A percentile compares a stretch with the other conserved stretches of the same genome.
phyloP scores from a whole-genome alignment of 2,888 invertebrate genomes.

The Mimas tiliae region DNA sequence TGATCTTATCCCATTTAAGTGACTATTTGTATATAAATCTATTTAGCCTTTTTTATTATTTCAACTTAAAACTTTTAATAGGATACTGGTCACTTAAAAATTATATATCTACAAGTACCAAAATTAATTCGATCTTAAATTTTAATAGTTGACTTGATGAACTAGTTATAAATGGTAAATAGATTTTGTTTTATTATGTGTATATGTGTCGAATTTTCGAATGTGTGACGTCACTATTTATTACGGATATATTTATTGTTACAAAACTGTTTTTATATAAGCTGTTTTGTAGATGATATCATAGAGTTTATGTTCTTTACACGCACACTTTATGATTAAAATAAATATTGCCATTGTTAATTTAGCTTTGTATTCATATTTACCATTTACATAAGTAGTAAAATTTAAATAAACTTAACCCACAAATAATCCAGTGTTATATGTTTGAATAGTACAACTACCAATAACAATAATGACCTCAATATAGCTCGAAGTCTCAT shows the following conservation, averaged over 20 bases:
- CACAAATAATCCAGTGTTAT: neutral
- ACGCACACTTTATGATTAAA: neutral
- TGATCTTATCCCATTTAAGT: too few relatives aligned
- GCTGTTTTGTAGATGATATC: neutral
- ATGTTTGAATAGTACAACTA: neutral
- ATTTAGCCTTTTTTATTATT: too few relatives aligned
- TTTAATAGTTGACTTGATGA: neutral
- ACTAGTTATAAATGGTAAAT: neutral
- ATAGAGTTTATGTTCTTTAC: neutral
- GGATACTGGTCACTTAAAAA: neutral
- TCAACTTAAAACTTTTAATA: too few relatives aligned
- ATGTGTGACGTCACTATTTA: neutral
- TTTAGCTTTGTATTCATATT: constrained; percentile 9
- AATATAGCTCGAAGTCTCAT: too few relatives aligned
- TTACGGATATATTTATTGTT: constrained; percentile 9
- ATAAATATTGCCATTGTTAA: neutral
- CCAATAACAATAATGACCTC: neutral
- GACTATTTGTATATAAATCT: too few relatives aligned
- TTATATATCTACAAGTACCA: too few relatives aligned
- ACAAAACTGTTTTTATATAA: neutral
- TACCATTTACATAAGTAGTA: constrained; percentile 1
- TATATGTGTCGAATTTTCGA: constrained; percentile 1
- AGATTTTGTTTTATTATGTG: constrained; percentile 1
- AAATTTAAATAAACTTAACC: neutral
- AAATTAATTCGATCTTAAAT: neutral